Conservation (phyloP, 2,888 invertebrate genomes). For the Troides helena region DNA sequence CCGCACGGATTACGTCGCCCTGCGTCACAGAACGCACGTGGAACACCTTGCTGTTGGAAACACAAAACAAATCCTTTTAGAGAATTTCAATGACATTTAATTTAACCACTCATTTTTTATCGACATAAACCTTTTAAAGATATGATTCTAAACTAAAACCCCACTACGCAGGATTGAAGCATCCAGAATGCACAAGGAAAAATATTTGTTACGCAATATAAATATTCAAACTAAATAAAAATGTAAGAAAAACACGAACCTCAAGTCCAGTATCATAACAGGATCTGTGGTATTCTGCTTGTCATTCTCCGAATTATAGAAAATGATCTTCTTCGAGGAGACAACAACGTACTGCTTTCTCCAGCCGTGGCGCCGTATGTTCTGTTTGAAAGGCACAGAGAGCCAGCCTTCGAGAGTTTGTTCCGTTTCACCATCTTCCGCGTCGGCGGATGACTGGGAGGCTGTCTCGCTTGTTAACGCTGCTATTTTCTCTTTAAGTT, state of each 20-base stretch:
- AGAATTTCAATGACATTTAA: not conserved
- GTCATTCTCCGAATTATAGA: slow-evolving; percentile 96
- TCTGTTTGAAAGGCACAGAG: slow-evolving; percentile 96
- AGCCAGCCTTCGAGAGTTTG: slow-evolving; percentile 97
- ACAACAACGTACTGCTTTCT: slow-evolving; percentile 98
- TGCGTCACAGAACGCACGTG: slow-evolving; percentile 99
- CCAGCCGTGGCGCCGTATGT: slow-evolving; percentile 97
- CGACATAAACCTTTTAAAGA: no score
- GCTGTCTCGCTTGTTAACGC: slow-evolving; percentile 92
- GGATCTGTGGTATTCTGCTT: slow-evolving; percentile 97
- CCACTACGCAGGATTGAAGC: no score
- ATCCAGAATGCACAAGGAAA: no score
- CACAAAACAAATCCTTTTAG: not conserved
- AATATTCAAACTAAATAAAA: no score
- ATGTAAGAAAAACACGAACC: slow-evolving; percentile 76
- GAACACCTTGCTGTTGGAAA: slow-evolving; percentile 92
- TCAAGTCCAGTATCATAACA: slow-evolving; percentile 95
- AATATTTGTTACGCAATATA: no score
- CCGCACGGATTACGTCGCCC: slow-evolving; percentile 99
- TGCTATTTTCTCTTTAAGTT: slow-evolving; percentile 91
- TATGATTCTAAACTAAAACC: no score
- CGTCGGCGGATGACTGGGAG: slow-evolving; percentile 94
- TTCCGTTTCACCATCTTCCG: slow-evolving; percentile 89
- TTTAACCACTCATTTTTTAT: not conserved
- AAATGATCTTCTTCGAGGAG: slow-evolving; percentile 97